These are phyloP conservation scores for Osmerus eperlanus DNA, from an alignment of 2,113 vertebrate genomes.

Conservation along the genomic window DNA sequence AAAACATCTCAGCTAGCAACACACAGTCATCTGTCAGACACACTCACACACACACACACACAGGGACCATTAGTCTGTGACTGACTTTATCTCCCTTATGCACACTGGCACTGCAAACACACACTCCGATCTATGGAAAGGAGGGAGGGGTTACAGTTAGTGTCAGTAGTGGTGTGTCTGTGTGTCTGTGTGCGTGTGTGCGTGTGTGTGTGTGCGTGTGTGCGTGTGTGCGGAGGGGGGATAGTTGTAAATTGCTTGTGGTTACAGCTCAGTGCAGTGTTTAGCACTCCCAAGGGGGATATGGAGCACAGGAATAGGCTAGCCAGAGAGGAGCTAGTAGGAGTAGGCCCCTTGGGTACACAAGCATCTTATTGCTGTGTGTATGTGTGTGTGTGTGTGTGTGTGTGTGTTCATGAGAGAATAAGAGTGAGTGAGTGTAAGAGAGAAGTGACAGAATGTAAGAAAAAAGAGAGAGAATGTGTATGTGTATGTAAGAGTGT, in stretches of 20 bases:
- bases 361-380: not conserved
- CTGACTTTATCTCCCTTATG: slow-evolving; percentile 33
- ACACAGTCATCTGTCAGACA: not conserved
- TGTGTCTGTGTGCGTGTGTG: too few relatives aligned
- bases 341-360: too few relatives aligned
- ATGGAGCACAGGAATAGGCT: too few relatives aligned
- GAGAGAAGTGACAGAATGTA: not conserved
- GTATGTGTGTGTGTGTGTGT: slow-evolving; percentile 7
- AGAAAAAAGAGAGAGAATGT: not conserved
- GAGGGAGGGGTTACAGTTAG: not conserved
- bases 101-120: slow-evolving; percentile 38
- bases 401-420: not conserved
- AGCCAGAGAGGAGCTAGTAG: too few relatives aligned
- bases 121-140: not conserved
- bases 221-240: slow-evolving; percentile 1
- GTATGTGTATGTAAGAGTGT: not conserved
- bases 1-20: not conserved
- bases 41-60: not conserved
- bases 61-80: not conserved
- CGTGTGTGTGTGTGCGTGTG: not conserved
- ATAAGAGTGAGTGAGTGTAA: not conserved
- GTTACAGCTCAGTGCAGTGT: too few relatives aligned
- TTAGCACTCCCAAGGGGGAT: too few relatives aligned
- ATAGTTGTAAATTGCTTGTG: slow-evolving; percentile 3
- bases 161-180: slow-evolving; percentile 12